Conservation (phyloP, 1,140 invertebrate genomes). For the Anagrus nilaparvatae region DNA sequence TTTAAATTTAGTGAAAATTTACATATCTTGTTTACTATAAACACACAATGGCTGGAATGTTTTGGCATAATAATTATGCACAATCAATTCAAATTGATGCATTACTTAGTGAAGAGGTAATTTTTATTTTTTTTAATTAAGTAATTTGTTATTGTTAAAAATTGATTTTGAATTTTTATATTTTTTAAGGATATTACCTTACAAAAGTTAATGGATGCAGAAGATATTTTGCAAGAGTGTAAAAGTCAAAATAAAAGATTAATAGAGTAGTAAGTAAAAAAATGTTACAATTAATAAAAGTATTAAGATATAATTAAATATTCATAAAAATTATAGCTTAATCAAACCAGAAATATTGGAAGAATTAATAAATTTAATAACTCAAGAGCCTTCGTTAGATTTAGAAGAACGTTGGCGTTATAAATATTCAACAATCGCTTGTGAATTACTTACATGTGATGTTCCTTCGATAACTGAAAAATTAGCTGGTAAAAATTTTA, state of each 20-base stretch:
- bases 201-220: constrained; percentile 82
- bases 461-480: constrained; percentile 76
- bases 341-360: constrained; percentile 71
- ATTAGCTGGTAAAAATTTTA: constrained; percentile 47
- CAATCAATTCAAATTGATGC: constrained; percentile 64
- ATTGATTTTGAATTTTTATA: background rate
- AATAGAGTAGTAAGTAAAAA: constrained; percentile 76
- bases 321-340: constrained; percentile 54
- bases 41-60: constrained; percentile 60
- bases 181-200: constrained; percentile 76
- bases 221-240: constrained; percentile 92
- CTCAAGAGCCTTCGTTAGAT: constrained; percentile 69
- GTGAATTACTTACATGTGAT: constrained; percentile 87
- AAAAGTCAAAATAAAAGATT: constrained; percentile 86
- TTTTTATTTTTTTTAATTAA: constrained; percentile 16
- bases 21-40: constrained; percentile 14
- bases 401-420: constrained; percentile 70
- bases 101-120: constrained; percentile 65
- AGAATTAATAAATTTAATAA: constrained; percentile 77
- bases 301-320: constrained; percentile 5
- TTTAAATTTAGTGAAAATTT: constrained; percentile 2
- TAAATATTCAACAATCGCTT: constrained; percentile 85
- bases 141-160: constrained; percentile 8
- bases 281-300: constrained; percentile 2
- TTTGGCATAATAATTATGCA: constrained; percentile 68